Evolutionary conservation across 2,113 vertebrate species (phyloP).

Genomic region (Gadus macrocephalus): DNA sequence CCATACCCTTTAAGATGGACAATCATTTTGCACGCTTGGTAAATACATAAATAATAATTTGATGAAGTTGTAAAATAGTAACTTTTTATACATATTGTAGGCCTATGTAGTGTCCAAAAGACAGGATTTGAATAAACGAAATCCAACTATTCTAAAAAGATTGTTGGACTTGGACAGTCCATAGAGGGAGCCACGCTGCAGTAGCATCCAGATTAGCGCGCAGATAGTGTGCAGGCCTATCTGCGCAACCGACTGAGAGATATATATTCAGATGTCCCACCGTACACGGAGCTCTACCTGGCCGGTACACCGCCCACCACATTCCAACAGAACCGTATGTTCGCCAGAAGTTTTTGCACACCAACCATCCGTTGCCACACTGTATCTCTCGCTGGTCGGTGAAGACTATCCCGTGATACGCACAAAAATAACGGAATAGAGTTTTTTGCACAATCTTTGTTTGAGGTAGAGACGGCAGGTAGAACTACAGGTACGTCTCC

Average conservation of each 20-base stretch:
- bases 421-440: background rate
- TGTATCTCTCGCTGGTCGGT: conserved; percentile 16
- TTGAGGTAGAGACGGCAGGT: conserved; percentile 52
- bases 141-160: background rate
- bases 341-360: conserved; percentile 51
- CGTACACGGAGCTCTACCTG: conserved; percentile 63
- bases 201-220: conserved; percentile 30
- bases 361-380: conserved; percentile 36
- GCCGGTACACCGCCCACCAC: conserved; percentile 62
- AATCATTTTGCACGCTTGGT: no score
- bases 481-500: conserved; percentile 1
- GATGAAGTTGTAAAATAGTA: no score
- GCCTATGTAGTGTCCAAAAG: background rate
- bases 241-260: no score
- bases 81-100: no score
- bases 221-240: background rate
- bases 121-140: background rate
- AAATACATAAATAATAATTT: no score
- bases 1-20: background rate
- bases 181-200: conserved; percentile 69
- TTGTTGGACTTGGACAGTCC: conserved; percentile 29
- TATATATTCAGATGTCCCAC: conserved; percentile 4
- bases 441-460: background rate
- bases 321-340: conserved; percentile 62
- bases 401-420: conserved; percentile 1